These are phyloP conservation scores for Microplitis demolitor DNA, from an alignment of 1,140 invertebrate species.

Conservation along the genomic window DNA sequence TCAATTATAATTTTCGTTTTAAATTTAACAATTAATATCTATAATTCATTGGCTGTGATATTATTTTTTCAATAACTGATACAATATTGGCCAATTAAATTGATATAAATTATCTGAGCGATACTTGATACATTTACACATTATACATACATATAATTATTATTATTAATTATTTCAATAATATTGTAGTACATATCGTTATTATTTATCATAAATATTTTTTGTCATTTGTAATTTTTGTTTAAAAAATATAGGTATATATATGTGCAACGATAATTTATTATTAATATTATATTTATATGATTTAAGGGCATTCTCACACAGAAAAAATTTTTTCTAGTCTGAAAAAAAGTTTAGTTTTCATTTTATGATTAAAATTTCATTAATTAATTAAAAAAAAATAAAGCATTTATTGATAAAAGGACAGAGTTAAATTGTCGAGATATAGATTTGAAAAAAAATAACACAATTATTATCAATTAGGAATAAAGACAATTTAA, in stretches of 20 bases:
- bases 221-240: slow-evolving; percentile 7
- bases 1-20: background rate
- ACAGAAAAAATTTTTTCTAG: background rate
- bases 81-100: background rate
- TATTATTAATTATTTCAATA: no score
- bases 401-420: no score
- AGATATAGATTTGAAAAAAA: no score
- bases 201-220: background rate
- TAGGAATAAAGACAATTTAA: no score
- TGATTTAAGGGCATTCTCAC: background rate
- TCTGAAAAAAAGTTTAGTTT: no score
- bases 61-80: slow-evolving; percentile 12
- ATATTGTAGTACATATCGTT: background rate
- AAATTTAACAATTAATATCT: slow-evolving; percentile 11
- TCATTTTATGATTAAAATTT: no score
- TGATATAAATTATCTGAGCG: slow-evolving; percentile 1
- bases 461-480: no score
- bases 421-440: no score
- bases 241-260: background rate
- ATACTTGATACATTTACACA: background rate
- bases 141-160: no score
- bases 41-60: slow-evolving; percentile 1
- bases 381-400: no score
- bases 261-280: background rate
- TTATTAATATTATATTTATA: background rate